Conservation (phyloP, 2,888 invertebrate species). For the Napeogenes inachia region DNA sequence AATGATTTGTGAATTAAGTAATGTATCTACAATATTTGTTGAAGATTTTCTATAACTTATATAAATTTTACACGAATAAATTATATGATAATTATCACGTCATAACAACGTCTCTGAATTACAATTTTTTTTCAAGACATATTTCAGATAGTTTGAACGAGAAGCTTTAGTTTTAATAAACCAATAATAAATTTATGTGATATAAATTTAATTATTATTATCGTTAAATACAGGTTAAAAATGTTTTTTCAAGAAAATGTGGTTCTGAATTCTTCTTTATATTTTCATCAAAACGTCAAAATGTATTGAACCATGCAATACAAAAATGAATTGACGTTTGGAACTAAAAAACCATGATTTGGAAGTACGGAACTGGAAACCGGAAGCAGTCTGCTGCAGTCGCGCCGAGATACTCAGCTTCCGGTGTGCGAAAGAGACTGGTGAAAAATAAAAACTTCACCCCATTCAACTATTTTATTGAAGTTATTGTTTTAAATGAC, state of each 20-base stretch:
- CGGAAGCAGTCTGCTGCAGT: constrained; percentile 66
- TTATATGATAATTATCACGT: too few species aligned
- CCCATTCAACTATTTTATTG: constrained; percentile 51
- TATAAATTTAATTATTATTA: too few species aligned
- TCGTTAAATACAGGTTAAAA: background rate
- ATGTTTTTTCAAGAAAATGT: background rate
- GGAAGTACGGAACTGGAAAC: constrained; percentile 59
- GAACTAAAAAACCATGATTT: constrained; percentile 48
- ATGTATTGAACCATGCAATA: constrained; percentile 2
- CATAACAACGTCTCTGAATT: too few species aligned
- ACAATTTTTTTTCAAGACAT: too few species aligned
- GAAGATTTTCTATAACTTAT: background rate
- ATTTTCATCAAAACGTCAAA: background rate
- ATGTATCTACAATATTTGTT: background rate
- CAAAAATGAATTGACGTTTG: constrained; percentile 12
- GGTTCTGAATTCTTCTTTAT: background rate
- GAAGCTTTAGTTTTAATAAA: too few species aligned
- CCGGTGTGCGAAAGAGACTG: constrained; percentile 48
- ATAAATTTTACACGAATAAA: too few species aligned
- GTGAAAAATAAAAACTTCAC: constrained; percentile 57
- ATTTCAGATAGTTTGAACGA: too few species aligned
- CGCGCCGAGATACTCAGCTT: constrained; percentile 60
- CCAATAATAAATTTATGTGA: too few species aligned
- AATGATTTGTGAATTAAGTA: constrained; percentile 15
- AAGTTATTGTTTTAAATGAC: constrained; percentile 20